These are phyloP conservation scores for Erpornis zantholeuca DNA, from an alignment of 2,113 vertebrate genomes.

Conservation along the genomic window DNA sequence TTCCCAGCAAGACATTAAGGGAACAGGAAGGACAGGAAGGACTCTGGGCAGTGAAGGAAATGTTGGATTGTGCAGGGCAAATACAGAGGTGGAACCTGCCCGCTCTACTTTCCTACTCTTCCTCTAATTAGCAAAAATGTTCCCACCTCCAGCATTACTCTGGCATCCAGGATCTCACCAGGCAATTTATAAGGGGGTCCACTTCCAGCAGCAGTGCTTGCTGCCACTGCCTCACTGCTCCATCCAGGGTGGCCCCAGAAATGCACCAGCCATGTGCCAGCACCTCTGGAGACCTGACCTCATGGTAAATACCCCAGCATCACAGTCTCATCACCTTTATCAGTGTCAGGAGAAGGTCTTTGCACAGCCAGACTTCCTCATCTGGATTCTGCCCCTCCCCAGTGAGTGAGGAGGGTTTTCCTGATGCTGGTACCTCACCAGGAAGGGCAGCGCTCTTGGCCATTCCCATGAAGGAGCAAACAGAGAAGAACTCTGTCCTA, in stretches of 20 bases:
- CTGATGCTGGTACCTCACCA: fast-evolving
- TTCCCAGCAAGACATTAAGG: not conserved
- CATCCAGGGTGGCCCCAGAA: not conserved
- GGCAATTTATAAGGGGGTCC: not conserved
- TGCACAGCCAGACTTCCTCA: not conserved
- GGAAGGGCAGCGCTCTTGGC: not conserved
- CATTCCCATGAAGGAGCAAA: not conserved
- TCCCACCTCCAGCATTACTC: not conserved
- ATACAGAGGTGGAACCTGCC: not conserved
- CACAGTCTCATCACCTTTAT: not conserved
- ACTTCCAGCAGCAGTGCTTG: not conserved
- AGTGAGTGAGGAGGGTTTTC: not conserved
- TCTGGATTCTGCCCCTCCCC: not conserved
- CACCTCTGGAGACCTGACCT: not conserved
- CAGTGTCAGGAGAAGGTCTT: not conserved
- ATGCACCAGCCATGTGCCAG: fast-evolving
- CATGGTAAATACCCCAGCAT: not conserved
- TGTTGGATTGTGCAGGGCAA: not conserved
- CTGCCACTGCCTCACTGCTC: not conserved
- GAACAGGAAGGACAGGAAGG: not conserved
- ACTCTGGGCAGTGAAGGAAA: not conserved
- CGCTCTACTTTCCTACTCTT: fast-evolving
- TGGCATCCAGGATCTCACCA: not conserved
- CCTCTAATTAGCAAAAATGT: not conserved
- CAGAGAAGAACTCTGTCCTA: not conserved